Evolutionary conservation across 1,140 invertebrate species (phyloP), one percentile per base, ranked within the genome.

Genomic region (Cydia amplana): DNA sequence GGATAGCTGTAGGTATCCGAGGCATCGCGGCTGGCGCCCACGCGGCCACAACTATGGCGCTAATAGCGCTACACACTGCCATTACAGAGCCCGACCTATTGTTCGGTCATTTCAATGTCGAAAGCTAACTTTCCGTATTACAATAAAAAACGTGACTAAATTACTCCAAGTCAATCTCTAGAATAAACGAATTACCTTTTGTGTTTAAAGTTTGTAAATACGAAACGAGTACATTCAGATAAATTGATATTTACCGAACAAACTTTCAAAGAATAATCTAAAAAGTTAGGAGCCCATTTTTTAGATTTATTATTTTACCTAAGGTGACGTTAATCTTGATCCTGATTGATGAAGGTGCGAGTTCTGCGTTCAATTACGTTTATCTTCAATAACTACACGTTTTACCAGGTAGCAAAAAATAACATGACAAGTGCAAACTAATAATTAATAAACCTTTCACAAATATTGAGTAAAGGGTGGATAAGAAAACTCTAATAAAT

Each of bases 1-100:
- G 82, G 79, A 76, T 80, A 81, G 75, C 75, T 18, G 20, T 10
- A 60, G 55, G 55, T 60, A 60, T 60, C 7, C 20, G 55, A 23
- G 55, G 55, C 55, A 60, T 60, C n/a, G 32, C 65, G 65, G 32
- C 9, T 40, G 28, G 65, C 36, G 65, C 65, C 65, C 65, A 70
- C 65, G 65, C 65, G 28, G 4, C 28, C 65, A 40, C 65, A 9
- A 36, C 65, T 20, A 36, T 67, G 65, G 65, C 65, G 65, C 65
- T 70, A 70, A 70, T 70, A 70, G 32, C 36, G 28, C 14, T 43
- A 32, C 32, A 32, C 36, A 70, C 32, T 36, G 32, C 65, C 65
- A 70, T 70, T 70, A 70, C 65, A 12, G 20, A n/a, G 65, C 36
- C 32, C 18, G 16, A 10, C 28, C 65, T 70, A 70, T 70, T 70